Base-by-base conservation (phyloP, 2,797 vertebrate species). In the Sorex maritimensis region DNA sequence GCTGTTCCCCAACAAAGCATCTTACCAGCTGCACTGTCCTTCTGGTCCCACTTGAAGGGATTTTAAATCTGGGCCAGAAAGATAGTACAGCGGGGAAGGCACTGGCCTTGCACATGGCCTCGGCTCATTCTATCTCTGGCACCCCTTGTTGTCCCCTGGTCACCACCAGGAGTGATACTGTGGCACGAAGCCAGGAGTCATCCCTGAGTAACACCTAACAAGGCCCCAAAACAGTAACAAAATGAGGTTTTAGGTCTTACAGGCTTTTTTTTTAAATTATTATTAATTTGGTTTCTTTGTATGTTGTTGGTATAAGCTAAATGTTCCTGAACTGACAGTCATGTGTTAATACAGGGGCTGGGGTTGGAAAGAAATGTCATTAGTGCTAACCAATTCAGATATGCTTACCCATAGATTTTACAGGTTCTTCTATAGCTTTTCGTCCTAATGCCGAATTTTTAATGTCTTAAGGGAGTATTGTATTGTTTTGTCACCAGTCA, bases 401-500 rank as follows among this genome's bases (percentile, higher is more conserved):
- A 44, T 17, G n/a, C 17, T 2, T 26, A 6, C 11, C 58, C 72
- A 58, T 5, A 79, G 30, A 7, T 5, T 34, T 61, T 38, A 1
- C 1, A 67, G 17, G 19, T n/a, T 30, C 49, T 95, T 80, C 2
- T 26, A 5, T 73, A n/a, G 3, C 41, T 79, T 85, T 68, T 21
- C 1, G 17, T 90, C 85, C 34, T 52, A 5, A 49, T 72, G 34
- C 75, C 23, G 26, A 41, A 63, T 68, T 88, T 83, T 88, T 83
- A 81, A 52, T 78, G 19, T 55, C 30, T 68, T 61, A 52, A 26
- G 68, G 38, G 13, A 88, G 17, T 38, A 6, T 75, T 68, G 8
- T 58, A 0, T 61, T 81, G 5, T 94, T 91, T n/a, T 79, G 14
- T 91, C 89, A 49, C 38, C 89, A 78, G 65, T 73, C 55, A 91